Percentiles rank a stretch among this genome's conserved stretches.
phyloP scores from a whole-genome alignment of 2,888 invertebrate species.

The Venusia cambrica region DNA sequence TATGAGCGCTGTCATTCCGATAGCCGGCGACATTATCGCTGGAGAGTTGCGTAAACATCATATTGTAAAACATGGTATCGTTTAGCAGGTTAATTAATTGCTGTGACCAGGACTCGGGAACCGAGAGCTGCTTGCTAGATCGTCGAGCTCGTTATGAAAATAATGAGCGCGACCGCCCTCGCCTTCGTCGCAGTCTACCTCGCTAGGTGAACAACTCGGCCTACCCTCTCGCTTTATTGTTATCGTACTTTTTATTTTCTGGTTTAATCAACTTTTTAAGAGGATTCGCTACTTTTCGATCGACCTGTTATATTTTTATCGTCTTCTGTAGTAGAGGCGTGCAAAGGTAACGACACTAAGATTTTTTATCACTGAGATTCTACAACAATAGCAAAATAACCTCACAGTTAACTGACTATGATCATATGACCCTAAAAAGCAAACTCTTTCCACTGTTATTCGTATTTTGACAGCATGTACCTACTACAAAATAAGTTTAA shows the following conservation, averaged over 20 bases:
- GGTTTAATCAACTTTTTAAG: conserved; percentile 45
- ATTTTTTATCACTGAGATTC: too few relatives aligned
- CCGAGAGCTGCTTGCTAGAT: conserved; percentile 40
- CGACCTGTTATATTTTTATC: conserved; percentile 3
- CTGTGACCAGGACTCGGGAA: conserved; percentile 59
- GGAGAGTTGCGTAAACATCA: conserved; percentile 77
- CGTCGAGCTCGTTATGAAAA: conserved; percentile 72
- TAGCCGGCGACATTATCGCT: conserved; percentile 68
- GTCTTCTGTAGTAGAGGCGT: too few relatives aligned
- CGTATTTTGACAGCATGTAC: too few relatives aligned
- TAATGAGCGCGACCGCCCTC: conserved; percentile 65
- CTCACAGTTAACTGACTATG: too few relatives aligned
- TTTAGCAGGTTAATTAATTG: conserved; percentile 79
- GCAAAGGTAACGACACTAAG: too few relatives aligned
- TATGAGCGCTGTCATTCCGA: conserved; percentile 65
- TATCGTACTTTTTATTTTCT: conserved; percentile 48
- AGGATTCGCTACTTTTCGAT: conserved; percentile 25
- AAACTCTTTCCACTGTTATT: too few relatives aligned
- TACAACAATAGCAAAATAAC: too few relatives aligned
- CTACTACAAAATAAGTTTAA: too few relatives aligned
- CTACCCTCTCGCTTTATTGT: conserved; percentile 55
- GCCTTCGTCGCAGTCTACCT: conserved; percentile 25
- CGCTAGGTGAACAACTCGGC: conserved; percentile 56
- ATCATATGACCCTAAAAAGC: too few relatives aligned
- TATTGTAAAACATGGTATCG: conserved; percentile 77